A percentile compares a stretch with the other conserved stretches of the same genome.
Conservation (phyloP, 2,797 vertebrate genomes). For the Sylvilagus floridanus region DNA sequence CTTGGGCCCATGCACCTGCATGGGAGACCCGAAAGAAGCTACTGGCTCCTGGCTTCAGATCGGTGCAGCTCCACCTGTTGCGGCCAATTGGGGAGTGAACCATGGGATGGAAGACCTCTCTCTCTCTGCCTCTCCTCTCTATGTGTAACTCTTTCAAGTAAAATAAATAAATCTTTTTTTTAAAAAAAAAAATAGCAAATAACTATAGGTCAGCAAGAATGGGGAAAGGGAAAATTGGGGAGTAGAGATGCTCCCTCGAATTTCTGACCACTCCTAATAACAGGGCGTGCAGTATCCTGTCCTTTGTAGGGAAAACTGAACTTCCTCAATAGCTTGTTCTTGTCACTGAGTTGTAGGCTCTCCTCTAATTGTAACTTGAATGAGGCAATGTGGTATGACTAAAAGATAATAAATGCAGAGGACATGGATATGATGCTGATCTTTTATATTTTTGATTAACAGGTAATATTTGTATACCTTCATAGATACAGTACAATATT, state of each 20-base stretch:
- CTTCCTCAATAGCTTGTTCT: neutral
- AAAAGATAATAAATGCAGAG: neutral
- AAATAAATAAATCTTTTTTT: too few species aligned
- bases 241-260: fast-evolving
- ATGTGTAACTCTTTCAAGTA: too few species aligned
- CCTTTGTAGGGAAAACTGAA: neutral
- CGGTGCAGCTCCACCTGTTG: too few species aligned
- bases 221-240: neutral
- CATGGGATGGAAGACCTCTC: too few species aligned
- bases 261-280: neutral
- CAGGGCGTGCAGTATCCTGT: too few species aligned
- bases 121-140: too few species aligned
- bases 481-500: too few species aligned
- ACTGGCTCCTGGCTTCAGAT: too few species aligned
- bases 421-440: neutral
- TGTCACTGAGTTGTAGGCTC: neutral
- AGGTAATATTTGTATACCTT: too few species aligned
- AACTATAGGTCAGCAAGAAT: neutral
- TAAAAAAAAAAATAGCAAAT: neutral
- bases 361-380: neutral
- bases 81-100: too few species aligned
- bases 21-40: too few species aligned
- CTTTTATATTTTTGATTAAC: neutral
- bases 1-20: too few species aligned
- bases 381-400: neutral